These are phyloP conservation scores for Myotis lucifugus DNA, from an alignment of 2,113 vertebrate genomes.

Conservation along the genomic window DNA sequence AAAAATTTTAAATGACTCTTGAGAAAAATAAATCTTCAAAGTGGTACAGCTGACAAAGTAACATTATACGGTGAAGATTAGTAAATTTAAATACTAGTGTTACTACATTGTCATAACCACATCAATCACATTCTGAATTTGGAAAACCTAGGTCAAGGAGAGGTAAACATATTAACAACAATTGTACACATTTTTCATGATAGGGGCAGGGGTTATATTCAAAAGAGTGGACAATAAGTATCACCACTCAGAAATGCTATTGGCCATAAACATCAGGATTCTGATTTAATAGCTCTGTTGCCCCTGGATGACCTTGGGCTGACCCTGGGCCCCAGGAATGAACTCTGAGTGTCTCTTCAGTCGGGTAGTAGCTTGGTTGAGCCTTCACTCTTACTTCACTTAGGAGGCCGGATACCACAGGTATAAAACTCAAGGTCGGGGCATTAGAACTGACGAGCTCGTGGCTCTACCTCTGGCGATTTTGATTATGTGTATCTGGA, in stretches of 20 bases:
- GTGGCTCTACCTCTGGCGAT: rapidly evolving
- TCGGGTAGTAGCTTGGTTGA: background rate
- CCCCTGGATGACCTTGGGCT: background rate
- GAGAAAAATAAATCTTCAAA: background rate
- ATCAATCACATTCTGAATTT: background rate
- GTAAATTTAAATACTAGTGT: background rate
- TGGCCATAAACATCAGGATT: background rate
- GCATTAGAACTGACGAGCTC: background rate
- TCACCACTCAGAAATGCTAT: background rate
- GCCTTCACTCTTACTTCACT: background rate
- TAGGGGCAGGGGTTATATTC: background rate
- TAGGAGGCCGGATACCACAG: background rate
- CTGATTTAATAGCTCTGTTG: background rate
- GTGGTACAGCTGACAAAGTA: background rate
- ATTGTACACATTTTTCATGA: background rate
- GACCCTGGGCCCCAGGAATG: background rate
- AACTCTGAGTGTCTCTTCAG: background rate
- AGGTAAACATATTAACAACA: background rate
- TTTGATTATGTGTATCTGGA: background rate
- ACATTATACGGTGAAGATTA: background rate
- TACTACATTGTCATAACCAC: background rate
- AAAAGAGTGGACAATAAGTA: background rate
- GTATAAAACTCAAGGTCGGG: background rate
- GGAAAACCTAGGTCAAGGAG: background rate
- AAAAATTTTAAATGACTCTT: background rate